Evolutionary conservation across 2,797 vertebrate genomes (phyloP), one percentile per base, ranked within the genome.

Genomic region (Antennarius maculatus): DNA sequence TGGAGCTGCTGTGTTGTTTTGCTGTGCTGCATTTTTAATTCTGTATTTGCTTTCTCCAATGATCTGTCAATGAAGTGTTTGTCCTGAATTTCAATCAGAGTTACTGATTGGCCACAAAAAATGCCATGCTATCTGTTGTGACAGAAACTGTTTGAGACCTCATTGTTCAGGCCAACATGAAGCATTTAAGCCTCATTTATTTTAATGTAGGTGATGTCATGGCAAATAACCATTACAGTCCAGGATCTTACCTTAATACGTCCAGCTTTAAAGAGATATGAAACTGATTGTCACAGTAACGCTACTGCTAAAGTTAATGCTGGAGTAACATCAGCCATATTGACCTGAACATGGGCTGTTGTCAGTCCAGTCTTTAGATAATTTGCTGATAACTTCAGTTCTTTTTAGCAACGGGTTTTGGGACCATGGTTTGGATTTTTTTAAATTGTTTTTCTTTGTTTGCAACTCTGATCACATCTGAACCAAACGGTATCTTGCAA

Each of bases 211-310:
- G 61, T 61, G 47, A 75, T 64, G 52, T 66, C 65, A 51, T 72
- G 67, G 74, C 79, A 83, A 85, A 85, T 78, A 82, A 78, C 71
- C 74, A 81, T 69, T 73, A 37, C 56, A 71, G 67, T 23, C 13
- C 0, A 57, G 46, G 46, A 51, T 47, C 15, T 12, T 29, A 42
- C 0, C 17, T 11, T 9, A 34, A 18, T n/a, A 31, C 52, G 50
- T 52, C 7, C 17, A 23, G 6, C 1, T 18, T 9, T 12, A 6
- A 54, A 16, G 7, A 12, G 2, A 16, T 58, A 66, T 53, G 17
- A 10, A 14, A 45, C 11, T 37, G 46, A 63, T 45, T 63, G 27
- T 76, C 27, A 16, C 17, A 37, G 16, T 31, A 39, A 54, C 66
- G 5, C 39, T 48, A 16, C 4, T 39, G 37, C 37, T 9, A 11